Percentiles rank a stretch among this genome's conserved stretches.
Conservation (phyloP, 2,888 invertebrate species). For the Thumatha senex region DNA sequence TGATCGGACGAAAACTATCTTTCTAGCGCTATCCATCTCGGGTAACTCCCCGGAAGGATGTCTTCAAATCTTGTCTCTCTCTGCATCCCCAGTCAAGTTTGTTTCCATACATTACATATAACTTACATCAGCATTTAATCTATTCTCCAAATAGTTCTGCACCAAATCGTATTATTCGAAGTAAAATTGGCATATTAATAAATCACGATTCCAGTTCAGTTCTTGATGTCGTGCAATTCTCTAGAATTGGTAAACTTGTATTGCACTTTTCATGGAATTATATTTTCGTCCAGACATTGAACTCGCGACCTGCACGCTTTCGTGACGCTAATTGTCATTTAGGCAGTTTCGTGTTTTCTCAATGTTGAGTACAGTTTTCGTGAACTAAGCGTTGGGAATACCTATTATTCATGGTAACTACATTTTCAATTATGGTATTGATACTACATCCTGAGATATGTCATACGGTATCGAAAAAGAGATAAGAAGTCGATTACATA, state of each 20-base stretch:
- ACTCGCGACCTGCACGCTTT: constrained; percentile 20
- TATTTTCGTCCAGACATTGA: constrained; percentile 34
- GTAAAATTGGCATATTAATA: constrained; percentile 15
- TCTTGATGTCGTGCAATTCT: constrained; percentile 27
- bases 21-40: too few relatives aligned
- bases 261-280: constrained; percentile 35
- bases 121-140: too few relatives aligned
- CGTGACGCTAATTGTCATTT: constrained; percentile 37
- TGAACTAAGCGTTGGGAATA: background rate
- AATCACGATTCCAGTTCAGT: constrained; percentile 23
- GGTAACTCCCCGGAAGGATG: too few relatives aligned
- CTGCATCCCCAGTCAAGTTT: too few relatives aligned
- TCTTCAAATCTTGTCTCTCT: too few relatives aligned
- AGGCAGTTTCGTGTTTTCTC: background rate
- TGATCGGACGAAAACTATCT: too few relatives aligned
- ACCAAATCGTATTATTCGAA: background rate
- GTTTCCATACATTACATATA: background rate
- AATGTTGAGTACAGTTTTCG: background rate
- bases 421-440: too few relatives aligned
- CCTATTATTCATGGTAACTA: background rate
- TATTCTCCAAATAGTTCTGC: background rate
- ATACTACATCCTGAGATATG: too few relatives aligned
- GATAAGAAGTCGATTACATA: too few relatives aligned
- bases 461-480: too few relatives aligned
- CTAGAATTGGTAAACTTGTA: constrained; percentile 22